Base-by-base conservation (phyloP, 2,797 vertebrate genomes). In the Hemibagrus guttatus region DNA sequence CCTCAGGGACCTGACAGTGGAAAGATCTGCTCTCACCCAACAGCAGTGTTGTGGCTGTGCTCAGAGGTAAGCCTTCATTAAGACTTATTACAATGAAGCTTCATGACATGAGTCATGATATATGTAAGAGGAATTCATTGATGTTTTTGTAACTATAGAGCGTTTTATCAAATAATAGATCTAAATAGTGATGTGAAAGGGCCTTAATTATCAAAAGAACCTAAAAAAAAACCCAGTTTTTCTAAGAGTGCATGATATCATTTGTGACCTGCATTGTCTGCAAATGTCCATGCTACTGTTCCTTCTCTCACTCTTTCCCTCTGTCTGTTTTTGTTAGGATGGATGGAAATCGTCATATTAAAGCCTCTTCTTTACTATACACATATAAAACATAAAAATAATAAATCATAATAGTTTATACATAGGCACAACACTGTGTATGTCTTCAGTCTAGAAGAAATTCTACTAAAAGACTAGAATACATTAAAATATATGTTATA, bases 61-160 rank as follows among this genome's bases (percentile, higher is more conserved):
- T 72, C 76, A n/a, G 35, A 68, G 81, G 86, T 87, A 78, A 83
- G 78, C 72, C 42, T 28, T 74, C 49, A 46, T 84, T 84, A 42
- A 52, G 8, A 26, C 64, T 63, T 28, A 7, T 64, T 46, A 28
- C 21, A 84, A 26, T 42, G 0, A 56, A 42, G 19, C 58, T 63
- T 63, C 31, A 9, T 3, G 17, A 19, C 19, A n/a, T 16, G 28
- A 68, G 14, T 14, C n/a, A n/a, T n/a, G n/a, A 68, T 35, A 31
- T 68, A 35, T 74, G 11, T 74, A 49, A 71, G 19, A 71, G 28
- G n/a, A 46, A 26, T 71, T 2, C 11, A 42, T 14, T 42, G 39
- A 71, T 42, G 31, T 6, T 21, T 68, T 71, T 71, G 28, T 39
- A 42, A 8, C 13, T n/a, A 75, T 75, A 75, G 39, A 23, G 49